A percentile compares a stretch with the other conserved stretches of the same genome.
These are phyloP conservation scores for Diaprepes abbreviatus DNA, from an alignment of 2,888 invertebrate genomes.

Conservation along the genomic window DNA sequence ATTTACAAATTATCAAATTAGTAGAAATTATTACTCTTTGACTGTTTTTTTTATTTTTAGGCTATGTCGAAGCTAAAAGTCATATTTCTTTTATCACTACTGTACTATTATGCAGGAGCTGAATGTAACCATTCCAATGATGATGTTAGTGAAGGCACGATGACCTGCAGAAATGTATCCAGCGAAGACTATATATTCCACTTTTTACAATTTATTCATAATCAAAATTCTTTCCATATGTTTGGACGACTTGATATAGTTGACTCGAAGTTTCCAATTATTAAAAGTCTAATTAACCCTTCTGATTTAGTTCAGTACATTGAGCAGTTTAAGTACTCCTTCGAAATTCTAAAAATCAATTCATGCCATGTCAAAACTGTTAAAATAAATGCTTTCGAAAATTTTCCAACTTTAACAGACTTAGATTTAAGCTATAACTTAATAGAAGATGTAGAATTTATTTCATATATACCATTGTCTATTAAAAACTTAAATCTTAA, in stretches of 20 bases:
- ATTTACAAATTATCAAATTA: too few species aligned
- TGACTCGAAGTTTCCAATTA: neutral
- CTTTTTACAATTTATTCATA: neutral
- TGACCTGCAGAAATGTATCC: neutral
- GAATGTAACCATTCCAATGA: neutral
- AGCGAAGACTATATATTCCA: neutral
- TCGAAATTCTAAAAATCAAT: neutral
- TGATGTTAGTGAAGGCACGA: neutral
- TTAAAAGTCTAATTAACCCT: neutral
- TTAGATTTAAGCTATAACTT: neutral
- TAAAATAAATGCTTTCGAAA: neutral
- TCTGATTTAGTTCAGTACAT: neutral
- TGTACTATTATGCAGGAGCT: neutral
- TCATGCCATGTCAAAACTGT: neutral
- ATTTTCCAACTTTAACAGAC: neutral
- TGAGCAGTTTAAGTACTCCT: neutral
- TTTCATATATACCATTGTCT: neutral
- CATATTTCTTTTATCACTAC: neutral
- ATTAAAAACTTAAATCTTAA: neutral
- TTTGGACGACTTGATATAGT: neutral
- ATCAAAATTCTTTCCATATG: too few species aligned
- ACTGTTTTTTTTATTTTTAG: slow-evolving; percentile 2
- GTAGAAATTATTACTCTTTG: too few species aligned
- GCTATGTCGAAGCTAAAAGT: neutral
- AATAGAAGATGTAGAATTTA: neutral